These are phyloP conservation scores for Numenius phaeopus DNA, from an alignment of 2,797 vertebrate genomes.

Conservation along the genomic window DNA sequence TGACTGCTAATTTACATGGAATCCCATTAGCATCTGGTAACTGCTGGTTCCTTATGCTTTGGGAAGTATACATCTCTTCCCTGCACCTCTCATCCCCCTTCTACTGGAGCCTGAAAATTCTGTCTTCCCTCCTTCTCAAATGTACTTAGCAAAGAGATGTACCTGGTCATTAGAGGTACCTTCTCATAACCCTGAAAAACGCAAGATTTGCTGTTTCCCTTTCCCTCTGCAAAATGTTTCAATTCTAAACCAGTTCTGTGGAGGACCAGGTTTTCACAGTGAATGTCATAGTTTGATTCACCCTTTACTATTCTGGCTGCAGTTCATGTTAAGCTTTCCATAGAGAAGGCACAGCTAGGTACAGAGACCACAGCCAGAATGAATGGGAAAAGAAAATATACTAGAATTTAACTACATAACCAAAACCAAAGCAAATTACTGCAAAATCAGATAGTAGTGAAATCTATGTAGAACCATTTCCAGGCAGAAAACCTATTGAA, in stretches of 20 bases:
- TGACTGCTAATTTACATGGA: background rate
- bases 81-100: accelerated
- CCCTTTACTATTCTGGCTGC: background rate
- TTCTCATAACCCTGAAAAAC: background rate
- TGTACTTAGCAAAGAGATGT: background rate
- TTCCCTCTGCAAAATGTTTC: background rate
- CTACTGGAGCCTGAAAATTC: background rate
- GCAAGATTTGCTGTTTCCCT: background rate
- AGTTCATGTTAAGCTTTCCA: background rate
- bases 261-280: background rate
- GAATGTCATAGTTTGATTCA: background rate
- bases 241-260: background rate
- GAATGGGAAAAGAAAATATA: background rate
- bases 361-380: background rate
- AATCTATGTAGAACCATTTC: background rate
- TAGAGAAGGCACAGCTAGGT: background rate
- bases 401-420: background rate
- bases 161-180: background rate
- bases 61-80: background rate
- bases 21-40: background rate
- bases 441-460: background rate
- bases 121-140: background rate
- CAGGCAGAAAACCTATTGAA: background rate
- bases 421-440: background rate
- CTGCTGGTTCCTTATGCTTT: background rate